Percentiles rank a stretch among this genome's conserved stretches.
These are phyloP conservation scores for Argyra leucocephala DNA, from an alignment of 2,888 invertebrate species.

Conservation along the genomic window DNA sequence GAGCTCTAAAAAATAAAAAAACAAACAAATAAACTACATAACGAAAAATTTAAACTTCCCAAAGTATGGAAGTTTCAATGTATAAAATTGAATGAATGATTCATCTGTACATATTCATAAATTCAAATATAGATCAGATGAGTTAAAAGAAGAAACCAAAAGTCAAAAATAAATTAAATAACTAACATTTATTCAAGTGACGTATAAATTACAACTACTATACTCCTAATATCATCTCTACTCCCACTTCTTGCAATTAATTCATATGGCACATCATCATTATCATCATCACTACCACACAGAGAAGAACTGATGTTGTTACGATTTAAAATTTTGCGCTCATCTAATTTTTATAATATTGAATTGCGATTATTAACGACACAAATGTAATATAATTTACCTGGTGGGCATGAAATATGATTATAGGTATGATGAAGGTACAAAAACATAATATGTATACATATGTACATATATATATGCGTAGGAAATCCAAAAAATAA, in stretches of 20 bases:
- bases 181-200: not conserved
- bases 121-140: not conserved
- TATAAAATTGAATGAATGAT: not conserved
- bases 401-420: not conserved
- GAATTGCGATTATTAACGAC: not conserved
- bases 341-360: not conserved
- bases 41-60: too few relatives aligned
- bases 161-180: not conserved
- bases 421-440: not conserved
- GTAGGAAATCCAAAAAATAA: not conserved
- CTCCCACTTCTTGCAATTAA: not conserved
- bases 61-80: too few relatives aligned
- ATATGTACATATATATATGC: not conserved
- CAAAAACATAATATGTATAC: not conserved
- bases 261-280: too few relatives aligned
- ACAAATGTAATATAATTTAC: not conserved
- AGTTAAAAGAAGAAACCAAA: too few relatives aligned
- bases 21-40: too few relatives aligned
- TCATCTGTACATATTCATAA: not conserved
- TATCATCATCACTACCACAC: too few relatives aligned
- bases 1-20: too few relatives aligned
- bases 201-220: not conserved
- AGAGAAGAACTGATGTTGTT: too few relatives aligned
- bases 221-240: not conserved
- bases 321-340: not conserved